Evolutionary conservation across 2,888 invertebrate species (phyloP).

Genomic region (Netelia virgata): DNA sequence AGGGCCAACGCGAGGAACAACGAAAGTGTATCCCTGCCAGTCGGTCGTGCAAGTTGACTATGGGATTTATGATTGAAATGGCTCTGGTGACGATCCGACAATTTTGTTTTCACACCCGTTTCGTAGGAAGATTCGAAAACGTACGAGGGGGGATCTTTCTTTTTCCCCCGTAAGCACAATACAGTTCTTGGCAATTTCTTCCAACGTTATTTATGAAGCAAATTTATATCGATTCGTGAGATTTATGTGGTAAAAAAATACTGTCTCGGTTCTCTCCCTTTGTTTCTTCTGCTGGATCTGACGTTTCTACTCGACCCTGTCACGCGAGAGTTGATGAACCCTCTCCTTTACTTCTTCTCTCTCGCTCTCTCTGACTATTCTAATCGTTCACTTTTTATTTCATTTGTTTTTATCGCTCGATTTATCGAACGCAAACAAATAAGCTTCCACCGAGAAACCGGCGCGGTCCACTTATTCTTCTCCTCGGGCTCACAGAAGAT

Average conservation of each 20-base stretch:
- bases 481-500: not conserved
- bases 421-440: conserved; percentile 17
- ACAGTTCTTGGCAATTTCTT: not conserved
- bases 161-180: too few species aligned
- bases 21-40: not conserved
- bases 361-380: not conserved
- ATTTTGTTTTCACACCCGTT: not conserved
- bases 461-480: conserved; percentile 15
- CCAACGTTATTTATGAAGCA: conserved; percentile 23
- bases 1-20: not conserved
- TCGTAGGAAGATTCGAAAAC: not conserved
- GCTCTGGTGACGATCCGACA: not conserved
- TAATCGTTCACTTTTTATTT: not conserved
- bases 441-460: conserved; percentile 2
- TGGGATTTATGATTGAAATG: not conserved
- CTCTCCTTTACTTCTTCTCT: not conserved
- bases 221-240: conserved; percentile 15
- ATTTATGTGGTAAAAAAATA: conserved; percentile 6
- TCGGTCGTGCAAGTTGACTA: not conserved
- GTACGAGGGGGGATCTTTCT: not conserved
- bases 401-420: not conserved
- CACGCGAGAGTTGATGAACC: conserved; percentile 28
- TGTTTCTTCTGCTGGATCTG: not conserved
- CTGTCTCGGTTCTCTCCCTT: not conserved
- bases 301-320: not conserved